Conservation (phyloP, 2,888 invertebrate species). For the Rhagium mordax region DNA sequence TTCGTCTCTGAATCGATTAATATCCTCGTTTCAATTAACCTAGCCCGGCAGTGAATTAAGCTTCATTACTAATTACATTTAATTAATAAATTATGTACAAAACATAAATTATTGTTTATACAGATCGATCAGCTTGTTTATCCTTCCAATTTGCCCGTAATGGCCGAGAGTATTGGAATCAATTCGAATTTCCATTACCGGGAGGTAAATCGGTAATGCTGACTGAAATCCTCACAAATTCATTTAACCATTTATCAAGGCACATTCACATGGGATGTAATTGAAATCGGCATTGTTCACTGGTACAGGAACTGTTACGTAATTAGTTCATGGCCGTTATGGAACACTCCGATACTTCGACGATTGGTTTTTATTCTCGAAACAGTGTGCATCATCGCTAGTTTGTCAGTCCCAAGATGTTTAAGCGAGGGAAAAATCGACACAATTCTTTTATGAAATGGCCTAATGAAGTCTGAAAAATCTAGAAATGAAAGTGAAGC, state of each 20-base stretch:
- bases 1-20: too few species aligned
- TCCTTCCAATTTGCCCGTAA: slow-evolving; percentile 9
- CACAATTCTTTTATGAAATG: too few species aligned
- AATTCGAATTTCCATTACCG: slow-evolving; percentile 27
- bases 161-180: slow-evolving; percentile 1
- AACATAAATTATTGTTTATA: slow-evolving; percentile 2
- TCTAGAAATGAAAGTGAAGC: too few species aligned
- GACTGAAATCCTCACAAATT: slow-evolving; percentile 34
- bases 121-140: slow-evolving; percentile 17
- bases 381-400: not conserved
- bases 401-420: not conserved
- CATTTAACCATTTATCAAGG: slow-evolving; percentile 33
- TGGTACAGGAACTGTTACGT: slow-evolving; percentile 15
- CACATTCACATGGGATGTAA: slow-evolving; percentile 15
- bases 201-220: slow-evolving; percentile 24
- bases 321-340: slow-evolving; percentile 15
- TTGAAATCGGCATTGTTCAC: slow-evolving; percentile 25
- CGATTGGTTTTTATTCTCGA: not conserved
- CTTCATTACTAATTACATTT: not conserved
- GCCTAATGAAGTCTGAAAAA: too few species aligned
- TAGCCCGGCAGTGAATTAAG: not conserved
- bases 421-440: too few species aligned
- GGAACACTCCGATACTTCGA: slow-evolving; percentile 3
- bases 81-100: not conserved
- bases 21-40: not conserved